Base-by-base conservation (phyloP, 1,140 invertebrate species). In the Drosophila prosaltans region DNA sequence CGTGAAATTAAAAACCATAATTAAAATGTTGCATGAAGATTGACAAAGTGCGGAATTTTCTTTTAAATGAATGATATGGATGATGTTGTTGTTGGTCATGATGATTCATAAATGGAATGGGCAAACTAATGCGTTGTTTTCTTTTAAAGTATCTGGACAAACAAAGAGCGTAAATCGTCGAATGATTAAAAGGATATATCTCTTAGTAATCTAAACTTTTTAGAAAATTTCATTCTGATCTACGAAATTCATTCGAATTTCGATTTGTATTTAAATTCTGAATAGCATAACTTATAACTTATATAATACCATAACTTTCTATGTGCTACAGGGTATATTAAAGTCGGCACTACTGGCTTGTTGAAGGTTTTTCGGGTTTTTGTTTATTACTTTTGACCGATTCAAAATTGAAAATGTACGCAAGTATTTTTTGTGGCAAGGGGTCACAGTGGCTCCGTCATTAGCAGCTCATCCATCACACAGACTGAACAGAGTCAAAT, bases 1-100 rank as follows among this genome's bases (percentile, higher is more conserved):
- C 74, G 71, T 85, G 73, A 85, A 85, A 84, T 81, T 81, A 77
- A 71, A 85, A 84, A 85, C 71, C 79, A 81, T 85, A 84, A 84
- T 81, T 81, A 81, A 78, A 66, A 82, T 58, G 66, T 63, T 60
- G 41, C 66, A 57, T 74, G 54, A 60, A 60, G 59, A 65, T 40
- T 48, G 68, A 40, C 26, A 26, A 21, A 51, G 58, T 59, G 57
- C 3, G 57, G 16, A 59, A 59, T 59, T 32, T 39, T 7, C 8
- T 24, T 51, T 51, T 51, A n/a, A 59, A 39, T 58, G 30, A 58
- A 16, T 36, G 11, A 58, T 7, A 32, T n/a, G 54, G 30, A 26
- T 58, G 55, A 48, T 51, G 24, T 16, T 16, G 16, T 0, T 16
- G 16, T 16, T 16, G 16, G 16, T 16, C 16, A 51, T 51, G 45